Evolutionary conservation across 1,140 invertebrate species (phyloP), one percentile per base, ranked within the genome.

Genomic region (Aphelenchoides besseyi): DNA sequence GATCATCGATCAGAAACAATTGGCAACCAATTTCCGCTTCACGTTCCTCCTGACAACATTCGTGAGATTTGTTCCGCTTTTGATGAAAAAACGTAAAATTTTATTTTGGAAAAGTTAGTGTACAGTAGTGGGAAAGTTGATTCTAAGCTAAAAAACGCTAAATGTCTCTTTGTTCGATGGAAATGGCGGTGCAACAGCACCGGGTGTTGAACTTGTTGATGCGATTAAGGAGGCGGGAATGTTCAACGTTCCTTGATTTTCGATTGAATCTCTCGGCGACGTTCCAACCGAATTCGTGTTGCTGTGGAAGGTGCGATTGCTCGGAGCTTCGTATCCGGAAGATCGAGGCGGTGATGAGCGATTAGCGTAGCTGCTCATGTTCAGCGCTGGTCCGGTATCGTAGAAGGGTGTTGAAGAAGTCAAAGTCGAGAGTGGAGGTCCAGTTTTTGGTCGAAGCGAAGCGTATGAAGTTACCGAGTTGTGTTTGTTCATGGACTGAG

Each of bases 401-500:
- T 59, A 48, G 41, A 48, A 48, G 5, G 55, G 55, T 33, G 55
- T 59, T 23, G 18, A 8, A 33, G 5, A 8, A 23, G 18, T 8
- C 5, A 18, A 5, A 5, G 55, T 5, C 5, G 5, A 8, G 55
- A 59, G 5, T 33, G 55, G 5, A 8, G 5, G 55, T 5, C 23
- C 12, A 23, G 23, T 23, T 23, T 5, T 59, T 33, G 63, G 63
- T 28, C 63, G 30, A 23, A 66, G 63, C 9, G 63, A 66, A 53
- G 63, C 63, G 30, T 66, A 66, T 23, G 63, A 66, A 66, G 32
- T 66, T 26, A 66, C 28, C 9, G 63, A 66, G 1, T 33, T 36
- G n/a, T 32, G 0, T 12, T 66, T 66, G 12, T 66, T 16, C n/a
- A 36, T 16, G 16, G 63, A 30, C 36, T 66, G 63, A 1, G 30